phyloP scores from a whole-genome alignment of 2,113 vertebrate genomes.

The Antigone vipio region DNA sequence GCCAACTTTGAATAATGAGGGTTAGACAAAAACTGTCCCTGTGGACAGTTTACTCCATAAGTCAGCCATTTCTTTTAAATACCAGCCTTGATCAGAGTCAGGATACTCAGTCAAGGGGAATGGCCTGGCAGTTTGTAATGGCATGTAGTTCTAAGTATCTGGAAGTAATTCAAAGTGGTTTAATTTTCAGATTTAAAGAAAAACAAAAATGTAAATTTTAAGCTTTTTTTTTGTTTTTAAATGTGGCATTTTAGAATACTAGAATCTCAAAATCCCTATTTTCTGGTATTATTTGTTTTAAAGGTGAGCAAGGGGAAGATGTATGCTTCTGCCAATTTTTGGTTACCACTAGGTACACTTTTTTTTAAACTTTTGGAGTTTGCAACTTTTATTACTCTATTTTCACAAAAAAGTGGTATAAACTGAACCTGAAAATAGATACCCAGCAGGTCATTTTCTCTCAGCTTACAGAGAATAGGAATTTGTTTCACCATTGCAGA shows the following conservation, averaged over 20 bases:
- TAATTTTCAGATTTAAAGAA: not conserved
- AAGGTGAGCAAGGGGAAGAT: not conserved
- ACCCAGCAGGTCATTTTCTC: not conserved
- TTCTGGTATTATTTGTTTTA: not conserved
- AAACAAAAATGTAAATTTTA: not conserved
- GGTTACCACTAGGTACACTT: not conserved
- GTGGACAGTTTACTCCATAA: not conserved
- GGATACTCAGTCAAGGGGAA: not conserved
- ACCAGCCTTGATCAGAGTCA: not conserved
- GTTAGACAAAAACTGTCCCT: not conserved
- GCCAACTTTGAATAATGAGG: slow-evolving; percentile 18
- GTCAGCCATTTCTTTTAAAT: slow-evolving; percentile 31
- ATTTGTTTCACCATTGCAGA: not conserved
- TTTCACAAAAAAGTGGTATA: not conserved
- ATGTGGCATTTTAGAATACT: not conserved
- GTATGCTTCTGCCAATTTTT: not conserved
- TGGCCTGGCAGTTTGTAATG: not conserved
- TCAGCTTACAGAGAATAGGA: not conserved
- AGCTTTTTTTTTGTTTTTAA: not conserved
- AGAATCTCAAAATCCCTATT: not conserved
- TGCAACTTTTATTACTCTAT: not conserved
- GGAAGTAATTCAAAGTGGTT: not conserved
- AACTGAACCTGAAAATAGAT: not conserved
- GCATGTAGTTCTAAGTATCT: not conserved
- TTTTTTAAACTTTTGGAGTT: not conserved